A percentile compares a stretch with the other conserved stretches of the same genome.
phyloP scores from a whole-genome alignment of 2,888 invertebrate genomes.

The Venustoraphidia nigricollis region DNA sequence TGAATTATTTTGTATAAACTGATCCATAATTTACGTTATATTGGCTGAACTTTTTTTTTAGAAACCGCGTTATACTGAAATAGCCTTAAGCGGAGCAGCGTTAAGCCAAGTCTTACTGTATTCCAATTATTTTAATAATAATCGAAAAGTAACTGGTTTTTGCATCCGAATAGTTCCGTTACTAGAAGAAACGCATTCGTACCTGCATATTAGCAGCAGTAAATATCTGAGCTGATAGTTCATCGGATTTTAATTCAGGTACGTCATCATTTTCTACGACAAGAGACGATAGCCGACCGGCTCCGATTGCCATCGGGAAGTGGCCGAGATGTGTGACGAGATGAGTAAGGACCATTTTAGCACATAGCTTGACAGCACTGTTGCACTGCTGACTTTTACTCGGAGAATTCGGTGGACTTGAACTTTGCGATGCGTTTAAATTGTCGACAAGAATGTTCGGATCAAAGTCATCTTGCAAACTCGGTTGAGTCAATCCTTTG shows the following conservation, averaged over 20 bases:
- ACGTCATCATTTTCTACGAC: slow-evolving; percentile 89
- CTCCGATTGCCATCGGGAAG: slow-evolving; percentile 84
- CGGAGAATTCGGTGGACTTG: slow-evolving; percentile 28
- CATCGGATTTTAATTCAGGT: slow-evolving; percentile 52
- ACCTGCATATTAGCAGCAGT: slow-evolving; percentile 67
- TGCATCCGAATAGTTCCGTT: too few relatives aligned
- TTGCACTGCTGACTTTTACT: slow-evolving; percentile 33
- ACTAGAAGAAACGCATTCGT: slow-evolving; percentile 6
- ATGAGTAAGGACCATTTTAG: slow-evolving; percentile 54
- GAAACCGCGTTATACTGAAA: too few relatives aligned
- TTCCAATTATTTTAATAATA: too few relatives aligned
- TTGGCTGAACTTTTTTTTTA: too few relatives aligned
- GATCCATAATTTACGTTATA: too few relatives aligned
- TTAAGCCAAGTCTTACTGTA: too few relatives aligned
- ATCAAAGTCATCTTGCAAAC: slow-evolving; percentile 52
- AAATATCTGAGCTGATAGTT: slow-evolving; percentile 67
- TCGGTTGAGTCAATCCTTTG: slow-evolving; percentile 34
- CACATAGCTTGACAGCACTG: slow-evolving; percentile 39
- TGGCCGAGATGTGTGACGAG: slow-evolving; percentile 85
- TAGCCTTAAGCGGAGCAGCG: too few relatives aligned
- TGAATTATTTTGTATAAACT: too few relatives aligned
- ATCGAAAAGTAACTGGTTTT: too few relatives aligned
- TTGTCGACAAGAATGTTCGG: slow-evolving; percentile 58
- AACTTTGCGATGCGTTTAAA: slow-evolving; percentile 28
- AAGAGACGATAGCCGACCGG: slow-evolving; percentile 73